Base-by-base conservation (phyloP, 2,113 vertebrate genomes). In the Amphilophus citrinellus region DNA sequence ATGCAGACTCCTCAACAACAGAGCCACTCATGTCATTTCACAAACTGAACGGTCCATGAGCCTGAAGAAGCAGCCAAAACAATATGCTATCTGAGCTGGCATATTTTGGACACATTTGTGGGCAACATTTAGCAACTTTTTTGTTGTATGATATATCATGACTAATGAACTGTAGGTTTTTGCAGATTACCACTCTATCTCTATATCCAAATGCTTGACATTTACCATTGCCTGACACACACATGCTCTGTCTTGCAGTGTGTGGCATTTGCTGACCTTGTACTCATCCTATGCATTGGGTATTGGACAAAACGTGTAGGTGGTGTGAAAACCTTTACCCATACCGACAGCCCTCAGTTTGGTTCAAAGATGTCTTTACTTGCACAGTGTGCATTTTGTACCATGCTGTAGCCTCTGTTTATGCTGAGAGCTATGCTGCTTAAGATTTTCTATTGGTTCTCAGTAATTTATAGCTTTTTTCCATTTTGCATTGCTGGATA, bases 1-100 rank as follows among this genome's bases (percentile, higher is more conserved):
- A 93, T 97, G 96, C 95, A 92, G 95, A 88, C 95, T 96, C 62
- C 94, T 97, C 61, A 96, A 96, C 89, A 96, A 95, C 91, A 96
- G 95, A 93, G 96, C 96, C 77, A 93, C 95, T 53, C 95, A 96
- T 79, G 85, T 96, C 0, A 96, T 97, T 83, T 94, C 95, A 5
- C 96, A 96, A 87, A 96, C 95, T 7, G 95, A 96, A 84, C 93
- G 94, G 82, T 95, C 93, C 6, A 89, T 95, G 89, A 95, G 95
- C 86, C 83, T 94, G 80, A 96, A 95, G 90, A 96, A 94, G 88
- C 95, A 96, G 81, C 92, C 95, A 80, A 96, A 96, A 91, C 95
- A 96, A 92, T 97, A 95, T 68, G 93, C 95, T 20, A 94, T 96
- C 65, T 97, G 78, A 96, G 86, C 61, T 24, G 39, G 86, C n/a